These are phyloP conservation scores for Bombus waltoni DNA, from an alignment of 1,140 invertebrate species.

Conservation along the genomic window DNA sequence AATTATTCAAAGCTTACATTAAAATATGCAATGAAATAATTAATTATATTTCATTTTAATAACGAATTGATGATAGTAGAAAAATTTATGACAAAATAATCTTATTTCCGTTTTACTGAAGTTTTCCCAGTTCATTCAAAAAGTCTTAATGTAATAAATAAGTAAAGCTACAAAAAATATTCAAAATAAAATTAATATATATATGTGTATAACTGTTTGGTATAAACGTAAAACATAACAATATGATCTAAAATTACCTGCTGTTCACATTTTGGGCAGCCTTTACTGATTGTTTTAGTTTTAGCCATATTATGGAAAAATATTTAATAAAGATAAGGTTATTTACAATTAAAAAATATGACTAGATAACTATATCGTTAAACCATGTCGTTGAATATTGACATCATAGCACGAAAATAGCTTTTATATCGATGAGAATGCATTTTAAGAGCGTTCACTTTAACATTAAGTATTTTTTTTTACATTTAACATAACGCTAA, in stretches of 20 bases:
- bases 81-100: background rate
- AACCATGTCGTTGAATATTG: conserved; percentile 25
- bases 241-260: conserved; percentile 79
- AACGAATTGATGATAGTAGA: background rate
- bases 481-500: conserved; percentile 33
- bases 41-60: conserved; percentile 24
- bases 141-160: background rate
- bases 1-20: background rate
- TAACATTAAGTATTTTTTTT: conserved; percentile 16
- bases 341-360: conserved; percentile 53
- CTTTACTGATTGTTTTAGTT: conserved; percentile 85
- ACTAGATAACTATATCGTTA: conserved; percentile 42
- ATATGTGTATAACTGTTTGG: background rate
- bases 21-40: background rate
- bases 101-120: background rate
- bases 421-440: conserved; percentile 17
- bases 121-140: conserved; percentile 10
- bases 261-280: conserved; percentile 85
- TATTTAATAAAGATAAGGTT: conserved; percentile 42
- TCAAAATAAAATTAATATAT: background rate
- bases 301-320: conserved; percentile 77
- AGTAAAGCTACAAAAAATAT: background rate
- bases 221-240: conserved; percentile 10
- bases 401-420: conserved; percentile 37
- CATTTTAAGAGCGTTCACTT: conserved; percentile 36